A percentile compares a stretch with the other conserved stretches of the same genome.
These are phyloP conservation scores for Caenorhabditis panamensis DNA, from an alignment of 2,888 invertebrate species.

Conservation along the genomic window DNA sequence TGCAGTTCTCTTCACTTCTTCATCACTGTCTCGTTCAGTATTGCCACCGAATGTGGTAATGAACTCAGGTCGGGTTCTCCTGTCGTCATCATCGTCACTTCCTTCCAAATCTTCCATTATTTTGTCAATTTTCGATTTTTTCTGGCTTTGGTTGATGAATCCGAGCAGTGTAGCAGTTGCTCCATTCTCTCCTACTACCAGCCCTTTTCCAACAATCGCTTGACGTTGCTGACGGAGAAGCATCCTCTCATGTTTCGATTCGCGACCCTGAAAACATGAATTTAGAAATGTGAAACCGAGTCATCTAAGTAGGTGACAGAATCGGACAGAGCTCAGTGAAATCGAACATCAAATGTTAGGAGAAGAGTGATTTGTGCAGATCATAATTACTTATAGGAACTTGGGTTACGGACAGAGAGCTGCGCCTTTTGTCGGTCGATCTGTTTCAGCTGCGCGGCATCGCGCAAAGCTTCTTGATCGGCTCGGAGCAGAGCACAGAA, in stretches of 20 bases:
- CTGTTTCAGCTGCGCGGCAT: constrained; percentile 74
- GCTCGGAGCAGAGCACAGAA: constrained; percentile 70
- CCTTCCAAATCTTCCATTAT: constrained; percentile 52
- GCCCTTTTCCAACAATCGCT: constrained; percentile 69
- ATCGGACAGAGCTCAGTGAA: too few species aligned
- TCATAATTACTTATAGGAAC: constrained; percentile 44
- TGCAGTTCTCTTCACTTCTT: constrained; percentile 45
- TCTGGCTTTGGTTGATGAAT: constrained; percentile 61
- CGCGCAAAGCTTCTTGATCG: constrained; percentile 74
- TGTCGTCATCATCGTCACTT: constrained; percentile 52
- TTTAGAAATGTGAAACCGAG: too few species aligned
- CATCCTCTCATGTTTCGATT: constrained; percentile 75
- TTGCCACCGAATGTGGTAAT: constrained; percentile 72
- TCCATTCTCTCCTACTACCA: constrained; percentile 67
- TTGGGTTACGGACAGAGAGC: constrained; percentile 71
- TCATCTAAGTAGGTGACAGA: too few species aligned
- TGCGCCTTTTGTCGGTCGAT: constrained; percentile 78
- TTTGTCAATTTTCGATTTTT: constrained; percentile 55
- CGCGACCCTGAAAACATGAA: constrained; percentile 78
- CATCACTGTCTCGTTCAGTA: constrained; percentile 44
- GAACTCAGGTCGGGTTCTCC: constrained; percentile 64
- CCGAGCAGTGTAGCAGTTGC: constrained; percentile 73
- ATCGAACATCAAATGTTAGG: too few species aligned
- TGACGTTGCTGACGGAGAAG: constrained; percentile 73
- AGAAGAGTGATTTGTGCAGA: background rate